Evolutionary conservation across 2,888 invertebrate genomes (phyloP).

Genomic region (Tetropium fuscum): DNA sequence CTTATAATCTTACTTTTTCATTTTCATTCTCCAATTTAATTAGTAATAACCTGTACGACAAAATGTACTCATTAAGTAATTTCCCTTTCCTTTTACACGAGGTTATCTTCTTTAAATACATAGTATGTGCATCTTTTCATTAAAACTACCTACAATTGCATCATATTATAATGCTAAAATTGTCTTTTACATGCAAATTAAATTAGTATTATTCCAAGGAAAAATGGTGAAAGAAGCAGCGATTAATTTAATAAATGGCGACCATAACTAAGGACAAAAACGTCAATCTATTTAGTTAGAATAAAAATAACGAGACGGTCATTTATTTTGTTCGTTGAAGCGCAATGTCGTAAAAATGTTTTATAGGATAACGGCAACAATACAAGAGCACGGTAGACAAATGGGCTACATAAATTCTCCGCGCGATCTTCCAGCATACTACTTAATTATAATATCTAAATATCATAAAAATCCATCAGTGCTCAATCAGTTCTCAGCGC

Average conservation of each 20-base stretch:
- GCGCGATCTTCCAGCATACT: conserved; percentile 25
- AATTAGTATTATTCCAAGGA: background rate
- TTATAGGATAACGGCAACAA: conserved; percentile 54
- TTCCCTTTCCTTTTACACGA: too few relatives aligned
- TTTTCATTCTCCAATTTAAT: too few relatives aligned
- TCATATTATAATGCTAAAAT: too few relatives aligned
- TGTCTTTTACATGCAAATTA: conserved; percentile 7
- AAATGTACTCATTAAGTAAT: too few relatives aligned
- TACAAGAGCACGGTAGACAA: conserved; percentile 49
- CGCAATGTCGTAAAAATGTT: conserved; percentile 59
- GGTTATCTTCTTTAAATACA: too few relatives aligned
- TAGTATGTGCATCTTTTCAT: too few relatives aligned
- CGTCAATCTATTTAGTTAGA: conserved; percentile 54
- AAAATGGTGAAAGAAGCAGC: background rate
- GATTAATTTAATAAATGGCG: conserved; percentile 27
- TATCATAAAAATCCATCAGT: conserved; percentile 16
- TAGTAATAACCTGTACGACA: too few relatives aligned
- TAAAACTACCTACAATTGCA: too few relatives aligned
- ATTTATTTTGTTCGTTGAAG: conserved; percentile 57
- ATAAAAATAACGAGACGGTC: conserved; percentile 54
- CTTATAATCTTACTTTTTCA: too few relatives aligned
- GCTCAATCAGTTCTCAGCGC: conserved; percentile 3
- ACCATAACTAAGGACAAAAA: conserved; percentile 31
- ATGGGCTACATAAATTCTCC: conserved; percentile 51
- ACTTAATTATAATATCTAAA: conserved; percentile 32